Conservation (phyloP, 1,140 invertebrate species). For the Spodoptera frugiperda region DNA sequence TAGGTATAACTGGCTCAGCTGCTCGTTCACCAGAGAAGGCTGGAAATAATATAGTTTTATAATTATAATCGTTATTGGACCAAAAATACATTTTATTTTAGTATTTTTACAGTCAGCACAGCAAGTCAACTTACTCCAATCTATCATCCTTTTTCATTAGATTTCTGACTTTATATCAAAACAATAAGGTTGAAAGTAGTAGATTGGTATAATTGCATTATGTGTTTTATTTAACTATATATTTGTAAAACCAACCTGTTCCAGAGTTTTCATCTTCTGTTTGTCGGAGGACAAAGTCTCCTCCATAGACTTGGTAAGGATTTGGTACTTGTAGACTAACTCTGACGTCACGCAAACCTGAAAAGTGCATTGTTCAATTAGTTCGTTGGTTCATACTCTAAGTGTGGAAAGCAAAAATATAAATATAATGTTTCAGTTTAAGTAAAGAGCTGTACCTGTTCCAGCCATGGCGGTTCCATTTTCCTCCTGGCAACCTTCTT, state of each 20-base stretch:
- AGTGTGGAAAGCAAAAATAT: too few species aligned
- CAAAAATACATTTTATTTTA: too few species aligned
- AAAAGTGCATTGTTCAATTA: slow-evolving; percentile 45
- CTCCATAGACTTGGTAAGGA: slow-evolving; percentile 87
- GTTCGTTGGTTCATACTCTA: too few species aligned
- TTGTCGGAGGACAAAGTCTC: slow-evolving; percentile 89
- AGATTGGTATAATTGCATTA: background rate
- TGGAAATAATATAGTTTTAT: slow-evolving; percentile 80
- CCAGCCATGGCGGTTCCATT: slow-evolving; percentile 89
- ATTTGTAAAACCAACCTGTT: slow-evolving; percentile 82
- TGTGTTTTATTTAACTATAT: background rate
- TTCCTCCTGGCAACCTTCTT: slow-evolving; percentile 65
- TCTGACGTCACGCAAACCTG: slow-evolving; percentile 87
- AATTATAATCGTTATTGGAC: too few species aligned
- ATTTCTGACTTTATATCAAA: background rate
- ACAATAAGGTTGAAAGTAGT: background rate
- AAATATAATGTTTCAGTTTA: too few species aligned
- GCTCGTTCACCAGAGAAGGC: slow-evolving; percentile 90
- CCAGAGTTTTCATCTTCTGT: slow-evolving; percentile 86
- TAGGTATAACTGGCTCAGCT: slow-evolving; percentile 90
- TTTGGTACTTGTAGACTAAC: slow-evolving; percentile 90
- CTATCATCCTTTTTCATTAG: too few species aligned
- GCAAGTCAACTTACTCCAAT: too few species aligned
- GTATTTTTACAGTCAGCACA: too few species aligned
- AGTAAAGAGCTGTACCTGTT: slow-evolving; percentile 81